These are phyloP conservation scores for Pomatostomus ruficeps DNA, from an alignment of 2,113 vertebrate species.

Conservation along the genomic window DNA sequence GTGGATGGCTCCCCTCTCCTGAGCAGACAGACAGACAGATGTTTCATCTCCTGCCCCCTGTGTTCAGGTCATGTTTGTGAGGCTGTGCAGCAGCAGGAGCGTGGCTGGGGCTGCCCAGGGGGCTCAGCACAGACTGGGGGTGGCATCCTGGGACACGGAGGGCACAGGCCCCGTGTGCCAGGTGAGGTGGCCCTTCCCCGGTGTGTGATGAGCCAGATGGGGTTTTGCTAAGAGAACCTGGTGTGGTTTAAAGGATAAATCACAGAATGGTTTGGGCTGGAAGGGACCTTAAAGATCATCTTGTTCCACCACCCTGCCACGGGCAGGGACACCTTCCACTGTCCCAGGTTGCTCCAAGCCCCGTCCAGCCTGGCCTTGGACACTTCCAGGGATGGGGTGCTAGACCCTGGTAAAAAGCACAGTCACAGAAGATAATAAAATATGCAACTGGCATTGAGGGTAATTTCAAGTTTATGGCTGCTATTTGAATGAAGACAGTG, in stretches of 20 bases:
- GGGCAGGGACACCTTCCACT: not conserved
- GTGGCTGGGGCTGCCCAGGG: not conserved
- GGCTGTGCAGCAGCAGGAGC: not conserved
- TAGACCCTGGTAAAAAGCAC: not conserved
- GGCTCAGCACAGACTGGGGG: not conserved
- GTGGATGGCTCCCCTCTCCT: not conserved
- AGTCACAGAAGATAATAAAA: not conserved
- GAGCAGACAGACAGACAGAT: not conserved
- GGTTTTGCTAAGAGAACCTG: not conserved
- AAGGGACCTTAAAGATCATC: not conserved
- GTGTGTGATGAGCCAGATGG: accelerated
- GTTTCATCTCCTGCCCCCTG: not conserved
- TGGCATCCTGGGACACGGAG: no score
- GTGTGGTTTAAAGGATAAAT: not conserved
- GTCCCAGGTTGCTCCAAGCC: not conserved
- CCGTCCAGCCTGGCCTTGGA: accelerated
- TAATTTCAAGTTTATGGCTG: not conserved
- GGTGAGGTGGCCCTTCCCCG: accelerated
- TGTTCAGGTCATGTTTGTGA: not conserved
- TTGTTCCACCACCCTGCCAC: not conserved
- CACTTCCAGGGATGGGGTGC: not conserved
- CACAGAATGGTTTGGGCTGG: not conserved
- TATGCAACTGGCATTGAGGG: not conserved
- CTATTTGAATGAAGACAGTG: not conserved
- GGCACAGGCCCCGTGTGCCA: accelerated